Evolutionary conservation across 2,797 vertebrate species (phyloP).

Genomic region (Sciaenops ocellatus): DNA sequence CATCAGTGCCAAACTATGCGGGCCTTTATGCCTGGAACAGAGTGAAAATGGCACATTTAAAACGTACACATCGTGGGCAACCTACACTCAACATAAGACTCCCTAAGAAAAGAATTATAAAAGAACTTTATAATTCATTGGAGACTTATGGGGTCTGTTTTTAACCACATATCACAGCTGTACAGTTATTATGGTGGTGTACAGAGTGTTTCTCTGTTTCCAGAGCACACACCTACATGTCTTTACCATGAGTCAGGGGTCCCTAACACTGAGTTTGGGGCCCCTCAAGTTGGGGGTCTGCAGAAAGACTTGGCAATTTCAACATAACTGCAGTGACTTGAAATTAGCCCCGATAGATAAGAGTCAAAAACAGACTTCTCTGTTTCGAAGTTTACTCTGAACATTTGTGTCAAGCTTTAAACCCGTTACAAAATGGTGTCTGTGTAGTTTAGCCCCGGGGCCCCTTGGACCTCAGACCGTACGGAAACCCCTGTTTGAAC

Average conservation of each 20-base stretch:
- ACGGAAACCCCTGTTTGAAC: conserved; percentile 44
- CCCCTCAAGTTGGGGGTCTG: not conserved
- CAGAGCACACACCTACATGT: no score
- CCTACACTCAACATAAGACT: no score
- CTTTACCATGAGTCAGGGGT: not conserved
- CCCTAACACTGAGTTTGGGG: not conserved
- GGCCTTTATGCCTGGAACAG: not conserved
- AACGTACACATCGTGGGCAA: not conserved
- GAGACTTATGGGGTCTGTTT: not conserved
- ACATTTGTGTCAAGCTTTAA: conserved; percentile 2
- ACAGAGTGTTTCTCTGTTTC: no score
- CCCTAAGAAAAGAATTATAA: no score
- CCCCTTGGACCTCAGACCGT: conserved; percentile 31
- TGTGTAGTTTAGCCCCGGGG: conserved; percentile 25
- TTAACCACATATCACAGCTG: not conserved
- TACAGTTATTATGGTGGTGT: not conserved
- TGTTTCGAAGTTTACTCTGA: not conserved
- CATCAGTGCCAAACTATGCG: conserved; percentile 42
- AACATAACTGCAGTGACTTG: not conserved
- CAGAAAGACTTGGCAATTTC: not conserved
- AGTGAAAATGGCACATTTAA: not conserved
- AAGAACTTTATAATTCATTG: no score
- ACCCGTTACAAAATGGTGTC: conserved; percentile 31
- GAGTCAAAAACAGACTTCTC: not conserved
- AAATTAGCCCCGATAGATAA: no score